Base-by-base conservation (phyloP, 2,797 vertebrate genomes). In the Caiman crocodilus region DNA sequence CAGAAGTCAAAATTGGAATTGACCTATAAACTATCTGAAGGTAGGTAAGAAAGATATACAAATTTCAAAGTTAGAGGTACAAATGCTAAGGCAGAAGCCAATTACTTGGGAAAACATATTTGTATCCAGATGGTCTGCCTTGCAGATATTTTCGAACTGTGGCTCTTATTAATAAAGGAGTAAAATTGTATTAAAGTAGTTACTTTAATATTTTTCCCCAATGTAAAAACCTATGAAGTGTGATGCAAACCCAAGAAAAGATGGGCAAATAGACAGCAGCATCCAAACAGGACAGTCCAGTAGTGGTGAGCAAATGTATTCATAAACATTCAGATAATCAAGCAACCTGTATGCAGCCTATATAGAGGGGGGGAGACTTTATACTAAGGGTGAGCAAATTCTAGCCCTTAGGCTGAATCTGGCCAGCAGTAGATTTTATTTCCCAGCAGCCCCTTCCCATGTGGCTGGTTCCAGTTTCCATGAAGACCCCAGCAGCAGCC, bases 141-240 rank as follows among this genome's bases (percentile, higher is more conserved):
- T 78, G 92, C 88, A 96, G 94, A 80, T 61, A 69, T 84, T 96
- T 95, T 90, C 3, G 96, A 94, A 88, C 93, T 21, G 64, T 90
- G 73, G 76, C 79, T 90, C 91, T 64, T 87, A 76, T 56, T 90
- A 90, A 93, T 79, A 96, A 96, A 94, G 82, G 87, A 95, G 93
- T 86, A 95, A 97, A 96, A 97, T 95, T 1, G 17, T 63, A 95
- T 86, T 89, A 84, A 96, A 64, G 15, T 79, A 90, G 95, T 92
- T 79, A 97, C 93, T 97, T 90, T 87, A 94, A 90, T 95, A 85
- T 90, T 97, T 97, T 96, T 80, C 94, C 90, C 89, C 88, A 79
- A 95, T 95, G 92, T 95, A 95, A 78, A 88, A 1, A 13, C 84
- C 95, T 92, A 63, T 3, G n/a, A 93, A 93, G 89, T 64, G 50